Evolutionary conservation across 2,888 invertebrate species (phyloP).

Genomic region (Latrodectus hesperus): DNA sequence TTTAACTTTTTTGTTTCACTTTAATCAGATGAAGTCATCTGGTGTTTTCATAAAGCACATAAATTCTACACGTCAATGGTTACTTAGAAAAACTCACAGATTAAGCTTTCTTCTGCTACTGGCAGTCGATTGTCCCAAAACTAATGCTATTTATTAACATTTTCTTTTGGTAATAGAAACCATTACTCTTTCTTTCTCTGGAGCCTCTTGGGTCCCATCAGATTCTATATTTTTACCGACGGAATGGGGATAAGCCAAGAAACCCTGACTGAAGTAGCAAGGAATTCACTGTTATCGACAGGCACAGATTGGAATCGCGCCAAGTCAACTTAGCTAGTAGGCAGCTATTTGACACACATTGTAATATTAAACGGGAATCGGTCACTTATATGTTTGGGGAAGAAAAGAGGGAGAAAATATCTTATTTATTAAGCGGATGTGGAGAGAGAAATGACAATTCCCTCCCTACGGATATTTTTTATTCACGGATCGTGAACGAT

Average conservation of each 20-base stretch:
- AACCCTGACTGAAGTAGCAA: background rate
- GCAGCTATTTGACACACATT: conserved; percentile 5
- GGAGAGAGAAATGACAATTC: background rate
- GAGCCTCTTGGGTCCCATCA: background rate
- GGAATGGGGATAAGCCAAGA: background rate
- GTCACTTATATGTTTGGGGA: background rate
- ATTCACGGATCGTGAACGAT: background rate
- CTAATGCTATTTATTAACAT: conserved; percentile 2
- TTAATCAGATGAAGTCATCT: no score
- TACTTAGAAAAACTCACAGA: no score
- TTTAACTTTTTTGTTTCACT: no score
- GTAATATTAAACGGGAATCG: conserved; percentile 3
- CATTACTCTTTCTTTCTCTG: background rate
- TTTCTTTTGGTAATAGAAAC: background rate
- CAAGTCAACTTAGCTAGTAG: background rate
- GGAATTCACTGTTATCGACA: conserved; percentile 2
- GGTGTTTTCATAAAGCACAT: no score
- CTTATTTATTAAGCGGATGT: conserved; percentile 2
- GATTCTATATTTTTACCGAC: background rate
- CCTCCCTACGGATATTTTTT: background rate
- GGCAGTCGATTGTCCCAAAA: background rate
- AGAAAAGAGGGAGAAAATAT: background rate
- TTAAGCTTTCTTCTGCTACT: background rate
- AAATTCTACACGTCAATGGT: no score
- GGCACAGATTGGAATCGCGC: conserved; percentile 2